A percentile compares a stretch with the other conserved stretches of the same genome.
phyloP scores from a whole-genome alignment of 2,113 vertebrate genomes.

The Pithys albifrons region DNA sequence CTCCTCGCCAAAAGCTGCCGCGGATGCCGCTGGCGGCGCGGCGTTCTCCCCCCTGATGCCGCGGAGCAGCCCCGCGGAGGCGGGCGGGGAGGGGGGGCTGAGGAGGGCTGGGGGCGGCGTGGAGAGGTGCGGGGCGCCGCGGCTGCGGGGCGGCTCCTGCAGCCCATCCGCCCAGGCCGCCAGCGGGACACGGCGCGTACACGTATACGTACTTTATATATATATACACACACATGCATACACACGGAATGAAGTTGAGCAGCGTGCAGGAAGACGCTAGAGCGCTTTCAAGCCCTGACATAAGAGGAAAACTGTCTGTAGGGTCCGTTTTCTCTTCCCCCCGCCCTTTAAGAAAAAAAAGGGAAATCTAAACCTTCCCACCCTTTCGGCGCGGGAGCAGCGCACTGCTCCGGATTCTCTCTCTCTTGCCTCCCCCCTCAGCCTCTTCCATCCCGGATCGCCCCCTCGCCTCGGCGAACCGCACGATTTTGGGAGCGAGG shows the following conservation, averaged over 20 bases:
- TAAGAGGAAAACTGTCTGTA: not conserved
- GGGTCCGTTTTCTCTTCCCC: not conserved
- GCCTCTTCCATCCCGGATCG: not conserved
- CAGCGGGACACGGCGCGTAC: not conserved
- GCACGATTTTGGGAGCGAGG: conserved; percentile 76
- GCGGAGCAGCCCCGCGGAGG: conserved; percentile 20
- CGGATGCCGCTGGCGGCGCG: not conserved
- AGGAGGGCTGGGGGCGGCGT: not conserved
- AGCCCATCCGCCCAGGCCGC: not conserved
- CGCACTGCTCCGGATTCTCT: conserved; percentile 72
- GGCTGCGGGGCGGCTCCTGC: not conserved
- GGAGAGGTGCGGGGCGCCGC: not conserved
- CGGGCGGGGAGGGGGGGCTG: not conserved
- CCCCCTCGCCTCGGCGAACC: conserved; percentile 60
- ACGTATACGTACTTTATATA: not conserved
- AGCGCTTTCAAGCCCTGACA: not conserved
- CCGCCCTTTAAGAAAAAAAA: not conserved
- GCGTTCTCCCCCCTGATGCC: not conserved
- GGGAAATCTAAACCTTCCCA: conserved; percentile 64
- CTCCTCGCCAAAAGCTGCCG: conserved; percentile 3
- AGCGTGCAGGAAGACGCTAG: not conserved
- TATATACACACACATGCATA: not conserved
- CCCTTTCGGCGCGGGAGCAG: not conserved
- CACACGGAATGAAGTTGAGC: not conserved
- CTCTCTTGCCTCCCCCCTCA: not conserved